A percentile compares a stretch with the other conserved stretches of the same genome.
These are phyloP conservation scores for Varanus salvator DNA, from an alignment of 2,113 vertebrate genomes.

Conservation along the genomic window DNA sequence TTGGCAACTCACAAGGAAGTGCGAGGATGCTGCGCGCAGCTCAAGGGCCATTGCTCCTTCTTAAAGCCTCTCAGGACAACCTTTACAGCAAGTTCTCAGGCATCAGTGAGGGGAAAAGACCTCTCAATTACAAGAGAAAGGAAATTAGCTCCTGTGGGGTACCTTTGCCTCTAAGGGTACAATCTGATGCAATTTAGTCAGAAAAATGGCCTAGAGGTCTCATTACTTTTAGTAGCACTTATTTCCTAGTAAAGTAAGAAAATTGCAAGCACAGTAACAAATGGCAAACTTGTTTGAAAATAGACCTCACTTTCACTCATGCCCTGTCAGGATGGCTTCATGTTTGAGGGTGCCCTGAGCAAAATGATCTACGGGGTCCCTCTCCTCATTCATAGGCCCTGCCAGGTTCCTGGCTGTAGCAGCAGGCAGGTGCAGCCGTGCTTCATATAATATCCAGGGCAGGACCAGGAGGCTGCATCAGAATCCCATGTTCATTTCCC, in stretches of 20 bases:
- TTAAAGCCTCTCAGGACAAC: neutral
- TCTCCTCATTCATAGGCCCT: neutral
- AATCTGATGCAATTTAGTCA: too few species aligned
- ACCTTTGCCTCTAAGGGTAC: neutral
- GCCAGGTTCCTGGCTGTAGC: too few species aligned
- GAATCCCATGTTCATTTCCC: neutral
- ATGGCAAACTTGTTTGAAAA: neutral
- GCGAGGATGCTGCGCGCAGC: neutral
- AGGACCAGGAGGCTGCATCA: neutral
- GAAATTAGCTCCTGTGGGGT: neutral
- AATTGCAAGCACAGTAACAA: neutral
- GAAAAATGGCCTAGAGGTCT: neutral
- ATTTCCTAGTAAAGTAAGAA: neutral
- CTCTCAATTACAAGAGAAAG: slow-evolving; percentile 27
- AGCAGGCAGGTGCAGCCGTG: neutral
- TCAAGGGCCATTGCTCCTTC: neutral
- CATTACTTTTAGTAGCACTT: neutral
- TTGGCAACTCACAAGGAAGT: neutral
- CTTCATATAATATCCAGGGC: neutral
- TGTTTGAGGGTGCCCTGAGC: neutral
- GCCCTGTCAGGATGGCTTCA: neutral
- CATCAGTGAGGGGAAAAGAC: slow-evolving; percentile 4
- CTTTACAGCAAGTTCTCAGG: slow-evolving; percentile 8
- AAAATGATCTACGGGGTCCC: neutral
- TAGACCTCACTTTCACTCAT: neutral